These are phyloP conservation scores for Otolemur garnettii DNA, from an alignment of 2,113 vertebrate species.

Conservation along the genomic window DNA sequence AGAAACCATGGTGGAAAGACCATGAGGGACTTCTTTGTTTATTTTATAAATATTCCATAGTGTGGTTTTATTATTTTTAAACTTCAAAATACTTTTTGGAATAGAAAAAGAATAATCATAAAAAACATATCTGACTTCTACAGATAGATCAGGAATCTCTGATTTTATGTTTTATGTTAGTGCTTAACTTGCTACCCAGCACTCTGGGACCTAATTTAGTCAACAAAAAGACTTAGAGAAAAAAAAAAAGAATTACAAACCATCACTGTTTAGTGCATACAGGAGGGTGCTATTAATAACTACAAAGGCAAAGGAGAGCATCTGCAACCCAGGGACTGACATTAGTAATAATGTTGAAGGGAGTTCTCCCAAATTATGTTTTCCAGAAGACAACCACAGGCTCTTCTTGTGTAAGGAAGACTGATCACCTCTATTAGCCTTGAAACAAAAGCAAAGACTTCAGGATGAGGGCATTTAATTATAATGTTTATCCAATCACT, in stretches of 20 bases:
- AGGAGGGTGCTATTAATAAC: slow-evolving; percentile 75
- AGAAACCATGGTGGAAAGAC: background rate
- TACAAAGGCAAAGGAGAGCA: slow-evolving; percentile 58
- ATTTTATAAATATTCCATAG: slow-evolving; percentile 14
- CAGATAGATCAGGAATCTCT: slow-evolving; percentile 34
- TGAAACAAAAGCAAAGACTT: slow-evolving; percentile 66
- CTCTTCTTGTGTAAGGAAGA: slow-evolving; percentile 33
- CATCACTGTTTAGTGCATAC: slow-evolving; percentile 31
- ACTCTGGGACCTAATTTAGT: slow-evolving; percentile 63
- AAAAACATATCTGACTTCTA: slow-evolving; percentile 49
- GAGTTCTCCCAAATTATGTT: slow-evolving; percentile 62
- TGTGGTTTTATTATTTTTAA: slow-evolving; percentile 27
- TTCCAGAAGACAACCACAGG: slow-evolving; percentile 66
- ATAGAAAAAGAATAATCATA: background rate
- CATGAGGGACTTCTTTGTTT: slow-evolving; percentile 12
- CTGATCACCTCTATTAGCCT: slow-evolving; percentile 72
- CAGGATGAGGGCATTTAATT: slow-evolving; percentile 71
- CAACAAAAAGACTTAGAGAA: slow-evolving; percentile 57
- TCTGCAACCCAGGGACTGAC: slow-evolving; percentile 62
- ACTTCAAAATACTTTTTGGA: slow-evolving; percentile 61
- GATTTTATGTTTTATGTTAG: slow-evolving; percentile 48
- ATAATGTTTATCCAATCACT: slow-evolving; percentile 74
- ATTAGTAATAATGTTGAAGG: slow-evolving; percentile 43
- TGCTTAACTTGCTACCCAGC: background rate
- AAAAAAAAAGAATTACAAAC: slow-evolving; percentile 52